Evolutionary conservation across 2,888 invertebrate genomes (phyloP).

Genomic region (Lasioglossum villosulum): DNA sequence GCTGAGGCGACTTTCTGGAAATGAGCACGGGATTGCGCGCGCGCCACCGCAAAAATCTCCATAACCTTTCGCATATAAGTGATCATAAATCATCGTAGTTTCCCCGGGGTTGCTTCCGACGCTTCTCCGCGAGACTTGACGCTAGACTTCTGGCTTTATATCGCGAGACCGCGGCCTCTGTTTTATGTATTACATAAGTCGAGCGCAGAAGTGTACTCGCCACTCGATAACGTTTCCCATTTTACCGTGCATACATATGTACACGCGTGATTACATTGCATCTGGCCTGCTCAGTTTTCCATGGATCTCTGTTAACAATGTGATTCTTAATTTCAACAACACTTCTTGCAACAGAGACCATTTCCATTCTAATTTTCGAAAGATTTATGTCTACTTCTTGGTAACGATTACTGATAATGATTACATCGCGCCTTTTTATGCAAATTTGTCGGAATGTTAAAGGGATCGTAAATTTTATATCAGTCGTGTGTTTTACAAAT

Average conservation of each 20-base stretch:
- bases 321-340: neutral
- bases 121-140: conserved; percentile 30
- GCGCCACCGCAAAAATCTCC: conserved; percentile 52
- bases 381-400: neutral
- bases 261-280: neutral
- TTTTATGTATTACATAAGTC: conserved; percentile 54
- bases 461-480: neutral
- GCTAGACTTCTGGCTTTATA: conserved; percentile 55
- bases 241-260: neutral
- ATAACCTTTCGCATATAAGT: conserved; percentile 33
- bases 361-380: neutral
- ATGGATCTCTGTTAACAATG: neutral
- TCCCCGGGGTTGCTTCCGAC: conserved; percentile 5
- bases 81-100: conserved; percentile 56
- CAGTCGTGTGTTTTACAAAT: no score
- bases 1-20: conserved; percentile 32
- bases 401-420: neutral
- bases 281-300: neutral
- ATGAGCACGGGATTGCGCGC: conserved; percentile 14
- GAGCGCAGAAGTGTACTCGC: conserved; percentile 5
- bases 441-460: neutral
- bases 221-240: conserved; percentile 40
- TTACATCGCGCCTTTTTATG: neutral
- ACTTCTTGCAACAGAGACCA: neutral
- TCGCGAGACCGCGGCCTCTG: conserved; percentile 33